Evolutionary conservation across 1,140 invertebrate species (phyloP), one percentile per base, ranked within the genome.

Genomic region (Mesaphorura yosii): DNA sequence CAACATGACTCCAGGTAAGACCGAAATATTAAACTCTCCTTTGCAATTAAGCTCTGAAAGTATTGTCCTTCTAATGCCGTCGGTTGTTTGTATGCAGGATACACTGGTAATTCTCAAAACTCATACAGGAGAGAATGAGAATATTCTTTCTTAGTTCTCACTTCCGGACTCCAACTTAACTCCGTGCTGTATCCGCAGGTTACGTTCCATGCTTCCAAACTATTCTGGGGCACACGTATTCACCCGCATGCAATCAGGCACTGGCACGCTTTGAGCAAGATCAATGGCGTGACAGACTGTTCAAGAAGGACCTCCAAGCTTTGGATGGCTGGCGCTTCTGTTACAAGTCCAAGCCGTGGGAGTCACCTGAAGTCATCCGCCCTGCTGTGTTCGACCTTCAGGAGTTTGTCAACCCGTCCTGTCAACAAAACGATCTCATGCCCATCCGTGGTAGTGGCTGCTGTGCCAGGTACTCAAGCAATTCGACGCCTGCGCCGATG

Each of bases 251-350:
- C 39, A 62, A 62, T 27, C 42, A 57, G 34, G 60, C 60, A 28
- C 44, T 62, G 12, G 60, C 60, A 27, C 39, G 48, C 14, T 62
- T 62, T 44, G 60, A 62, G 29, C 60, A 62, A 37, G 57, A 58
- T n/a, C 60, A 62, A 51, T 62, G 60, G 60, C 41, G 60, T 22
- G 60, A 62, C 25, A 44, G 60, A 6, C 49, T 62, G 19, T 62
- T 62, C 34, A 62, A 49, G 7, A 62, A 62, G 41, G 60, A 62
- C 51, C 26, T 62, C 31, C 56, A 62, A 48, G 60, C 60, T 38
- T 41, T 62, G 28, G 60, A 62, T 37, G 60, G 60, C 10, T 62
- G 60, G 60, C 38, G 60, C 19, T 57, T 59, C 48, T 62, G 60
- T 37, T 62, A 62, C 54, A 59, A 59, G 40, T 41, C 44, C 2